Conservation (phyloP, 2,888 invertebrate species). For the Tetranychus truncatus region DNA sequence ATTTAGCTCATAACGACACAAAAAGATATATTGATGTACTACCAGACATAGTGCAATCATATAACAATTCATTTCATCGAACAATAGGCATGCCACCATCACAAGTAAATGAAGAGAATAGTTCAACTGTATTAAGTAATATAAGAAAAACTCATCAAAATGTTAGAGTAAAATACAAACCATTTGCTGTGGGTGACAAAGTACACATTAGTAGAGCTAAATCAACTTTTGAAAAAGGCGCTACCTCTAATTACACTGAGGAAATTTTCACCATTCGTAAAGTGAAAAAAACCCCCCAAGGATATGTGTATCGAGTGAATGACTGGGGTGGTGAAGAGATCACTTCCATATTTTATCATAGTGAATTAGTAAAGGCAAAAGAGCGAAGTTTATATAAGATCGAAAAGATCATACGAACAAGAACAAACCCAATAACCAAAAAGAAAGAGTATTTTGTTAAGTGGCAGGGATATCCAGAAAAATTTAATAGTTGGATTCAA, state of each 20-base stretch:
- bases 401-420: neutral
- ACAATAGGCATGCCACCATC: constrained; percentile 10
- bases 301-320: neutral
- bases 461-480: neutral
- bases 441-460: neutral
- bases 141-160: no score
- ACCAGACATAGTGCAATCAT: constrained; percentile 3
- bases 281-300: neutral
- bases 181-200: no score
- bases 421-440: neutral
- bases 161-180: no score
- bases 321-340: neutral
- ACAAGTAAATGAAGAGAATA: no score
- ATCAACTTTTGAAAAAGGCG: constrained; percentile 1
- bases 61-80: constrained; percentile 13
- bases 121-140: no score
- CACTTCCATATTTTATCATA: neutral
- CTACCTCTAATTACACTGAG: neutral
- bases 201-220: no score
- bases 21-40: constrained; percentile 23
- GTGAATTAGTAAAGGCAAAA: neutral
- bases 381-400: neutral
- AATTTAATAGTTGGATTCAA: neutral
- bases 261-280: neutral
- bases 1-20: constrained; percentile 27